A percentile compares a stretch with the other conserved stretches of the same genome.
phyloP scores from a whole-genome alignment of 2,113 vertebrate genomes.

The Reinhardtius hippoglossoides region DNA sequence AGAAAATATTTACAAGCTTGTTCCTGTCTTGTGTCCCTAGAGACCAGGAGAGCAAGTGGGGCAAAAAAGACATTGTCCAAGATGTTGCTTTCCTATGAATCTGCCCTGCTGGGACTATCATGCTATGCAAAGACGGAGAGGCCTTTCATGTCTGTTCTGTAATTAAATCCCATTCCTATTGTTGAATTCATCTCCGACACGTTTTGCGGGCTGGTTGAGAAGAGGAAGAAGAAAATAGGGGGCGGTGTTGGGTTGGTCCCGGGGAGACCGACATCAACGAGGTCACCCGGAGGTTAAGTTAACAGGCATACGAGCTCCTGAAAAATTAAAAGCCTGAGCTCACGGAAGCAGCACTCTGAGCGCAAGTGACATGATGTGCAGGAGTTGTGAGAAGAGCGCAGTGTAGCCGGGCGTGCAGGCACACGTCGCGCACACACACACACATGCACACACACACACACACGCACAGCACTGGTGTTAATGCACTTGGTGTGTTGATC shows the following conservation, averaged over 20 bases:
- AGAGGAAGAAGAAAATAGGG: conserved; percentile 19
- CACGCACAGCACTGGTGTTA: conserved; percentile 45
- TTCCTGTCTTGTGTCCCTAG: conserved; percentile 23
- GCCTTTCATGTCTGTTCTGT: conserved; percentile 62
- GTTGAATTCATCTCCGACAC: conserved; percentile 55
- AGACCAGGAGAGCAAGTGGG: conserved; percentile 17
- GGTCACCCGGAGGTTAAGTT: conserved; percentile 81
- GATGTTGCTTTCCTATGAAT: conserved; percentile 31
- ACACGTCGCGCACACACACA: conserved; percentile 9
- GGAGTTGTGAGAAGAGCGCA: conserved; percentile 48
- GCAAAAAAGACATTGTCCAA: conserved; percentile 39
- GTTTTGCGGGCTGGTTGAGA: conserved; percentile 38
- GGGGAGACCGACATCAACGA: conserved; percentile 69
- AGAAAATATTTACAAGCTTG: conserved; percentile 18
- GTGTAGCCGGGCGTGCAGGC: conserved; percentile 10
- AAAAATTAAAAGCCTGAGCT: conserved; percentile 81
- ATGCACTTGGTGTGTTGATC: conserved; percentile 62
- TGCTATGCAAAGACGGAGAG: conserved; percentile 32
- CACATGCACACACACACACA: conserved; percentile 11
- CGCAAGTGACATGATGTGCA: conserved; percentile 61
- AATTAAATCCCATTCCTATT: conserved; percentile 62
- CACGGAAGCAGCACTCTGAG: conserved; percentile 71
- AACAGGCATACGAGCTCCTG: conserved; percentile 75
- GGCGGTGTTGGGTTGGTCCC: conserved; percentile 35
- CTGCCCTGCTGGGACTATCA: conserved; percentile 35